phyloP scores from a whole-genome alignment of 2,113 vertebrate species.

The Petroica traversi region DNA sequence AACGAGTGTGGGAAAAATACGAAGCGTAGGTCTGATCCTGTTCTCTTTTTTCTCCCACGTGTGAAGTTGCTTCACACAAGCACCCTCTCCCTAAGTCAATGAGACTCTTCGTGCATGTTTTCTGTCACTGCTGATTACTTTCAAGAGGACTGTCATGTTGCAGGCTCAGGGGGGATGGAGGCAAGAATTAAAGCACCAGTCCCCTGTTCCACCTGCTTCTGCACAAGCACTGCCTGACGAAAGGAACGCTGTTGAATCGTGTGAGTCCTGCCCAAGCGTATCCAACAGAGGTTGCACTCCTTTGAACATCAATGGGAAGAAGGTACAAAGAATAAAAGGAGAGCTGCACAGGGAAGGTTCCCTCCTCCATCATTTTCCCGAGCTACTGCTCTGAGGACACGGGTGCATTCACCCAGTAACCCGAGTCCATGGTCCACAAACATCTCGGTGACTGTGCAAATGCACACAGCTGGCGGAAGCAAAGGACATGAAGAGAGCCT shows the following conservation, averaged over 20 bases:
- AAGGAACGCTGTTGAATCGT: background rate
- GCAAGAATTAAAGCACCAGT: background rate
- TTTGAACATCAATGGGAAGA: slow-evolving; percentile 39
- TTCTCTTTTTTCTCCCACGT: background rate
- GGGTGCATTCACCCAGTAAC: background rate
- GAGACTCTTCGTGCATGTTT: background rate
- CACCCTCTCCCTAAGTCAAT: slow-evolving; percentile 33
- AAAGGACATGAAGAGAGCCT: background rate
- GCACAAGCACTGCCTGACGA: background rate
- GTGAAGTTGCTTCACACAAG: slow-evolving; percentile 26
- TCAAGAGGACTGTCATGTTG: slow-evolving; percentile 6
- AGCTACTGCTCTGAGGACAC: slow-evolving; percentile 2
- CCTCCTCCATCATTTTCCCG: slow-evolving; percentile 8
- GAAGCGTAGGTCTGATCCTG: background rate
- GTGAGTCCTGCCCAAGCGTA: background rate
- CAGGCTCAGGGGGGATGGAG: background rate
- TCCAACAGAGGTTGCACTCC: background rate
- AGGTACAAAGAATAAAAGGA: background rate
- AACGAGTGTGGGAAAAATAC: background rate
- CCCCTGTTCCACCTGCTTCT: background rate
- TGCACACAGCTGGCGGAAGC: background rate
- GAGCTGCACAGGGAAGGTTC: background rate
- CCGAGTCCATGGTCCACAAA: background rate
- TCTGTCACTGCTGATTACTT: slow-evolving; percentile 27
- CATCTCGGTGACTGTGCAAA: background rate